Conservation (phyloP, 2,797 vertebrate species). For the Bovichtus variegatus region DNA sequence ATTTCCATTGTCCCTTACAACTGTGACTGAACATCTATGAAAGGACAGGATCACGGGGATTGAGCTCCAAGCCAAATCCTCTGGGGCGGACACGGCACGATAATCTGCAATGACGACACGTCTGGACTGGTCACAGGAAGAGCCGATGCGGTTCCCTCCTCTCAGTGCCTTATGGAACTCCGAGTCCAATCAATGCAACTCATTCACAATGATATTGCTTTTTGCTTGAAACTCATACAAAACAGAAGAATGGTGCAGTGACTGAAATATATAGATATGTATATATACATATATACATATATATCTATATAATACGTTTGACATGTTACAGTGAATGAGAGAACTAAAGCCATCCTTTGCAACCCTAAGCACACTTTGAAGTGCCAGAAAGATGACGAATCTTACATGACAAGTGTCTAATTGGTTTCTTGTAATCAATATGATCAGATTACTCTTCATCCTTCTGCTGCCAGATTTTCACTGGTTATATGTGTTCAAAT, state of each 20-base stretch:
- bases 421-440: slow-evolving; percentile 81
- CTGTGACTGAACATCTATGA: slow-evolving; percentile 80
- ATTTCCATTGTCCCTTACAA: slow-evolving; percentile 75
- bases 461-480: slow-evolving; percentile 80
- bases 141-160: slow-evolving; percentile 92
- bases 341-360: slow-evolving; percentile 98
- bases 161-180: slow-evolving; percentile 99
- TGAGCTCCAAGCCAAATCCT: slow-evolving; percentile 76
- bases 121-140: slow-evolving; percentile 93
- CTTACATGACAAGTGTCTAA: slow-evolving; percentile 74
- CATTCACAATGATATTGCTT: slow-evolving; percentile 93
- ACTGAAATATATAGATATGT: slow-evolving; percentile 73
- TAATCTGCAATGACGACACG: slow-evolving; percentile 93
- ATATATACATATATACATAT: slow-evolving; percentile 61
- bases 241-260: slow-evolving; percentile 78
- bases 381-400: slow-evolving; percentile 83
- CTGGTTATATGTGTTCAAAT: slow-evolving; percentile 77
- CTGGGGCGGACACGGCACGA: slow-evolving; percentile 87
- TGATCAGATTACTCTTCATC: slow-evolving; percentile 77
- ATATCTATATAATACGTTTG: slow-evolving; percentile 66
- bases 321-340: slow-evolving; percentile 73
- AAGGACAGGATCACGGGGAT: slow-evolving; percentile 71
- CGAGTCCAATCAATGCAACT: slow-evolving; percentile 98
- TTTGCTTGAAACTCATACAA: slow-evolving; percentile 91
- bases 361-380: slow-evolving; percentile 94